These are phyloP conservation scores for Pristionchus entomophagus DNA, from an alignment of 2,888 invertebrate species.

Conservation along the genomic window DNA sequence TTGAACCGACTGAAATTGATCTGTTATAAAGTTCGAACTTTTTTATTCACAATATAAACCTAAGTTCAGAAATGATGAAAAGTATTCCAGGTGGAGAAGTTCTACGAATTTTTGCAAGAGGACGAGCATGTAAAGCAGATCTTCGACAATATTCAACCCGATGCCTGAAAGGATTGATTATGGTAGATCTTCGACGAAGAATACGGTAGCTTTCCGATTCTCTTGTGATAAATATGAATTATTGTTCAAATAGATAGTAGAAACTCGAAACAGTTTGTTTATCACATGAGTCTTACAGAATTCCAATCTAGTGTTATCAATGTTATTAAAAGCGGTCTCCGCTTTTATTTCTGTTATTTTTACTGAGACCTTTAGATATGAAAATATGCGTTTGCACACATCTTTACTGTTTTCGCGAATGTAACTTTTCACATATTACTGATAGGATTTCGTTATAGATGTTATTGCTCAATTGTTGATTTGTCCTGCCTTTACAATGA, in stretches of 20 bases:
- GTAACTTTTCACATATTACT: background rate
- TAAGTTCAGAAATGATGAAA: background rate
- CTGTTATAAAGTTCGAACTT: background rate
- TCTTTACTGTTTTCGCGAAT: background rate
- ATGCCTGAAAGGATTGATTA: slow-evolving; percentile 37
- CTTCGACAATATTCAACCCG: slow-evolving; percentile 56
- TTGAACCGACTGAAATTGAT: background rate
- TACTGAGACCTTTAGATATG: slow-evolving; percentile 6
- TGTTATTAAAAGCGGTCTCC: background rate
- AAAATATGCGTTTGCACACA: background rate
- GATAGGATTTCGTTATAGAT: background rate
- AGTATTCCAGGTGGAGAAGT: slow-evolving; percentile 51
- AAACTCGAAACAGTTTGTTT: background rate
- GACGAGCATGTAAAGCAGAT: slow-evolving; percentile 56
- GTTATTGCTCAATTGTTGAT: slow-evolving; percentile 23
- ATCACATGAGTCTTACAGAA: slow-evolving; percentile 12
- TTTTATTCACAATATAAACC: too few relatives aligned
- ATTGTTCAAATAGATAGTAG: background rate
- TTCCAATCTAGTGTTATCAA: background rate
- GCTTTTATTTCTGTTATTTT: background rate
- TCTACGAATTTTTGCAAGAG: slow-evolving; percentile 56
- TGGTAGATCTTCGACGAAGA: background rate
- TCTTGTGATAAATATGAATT: background rate
- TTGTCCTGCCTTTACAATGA: background rate
- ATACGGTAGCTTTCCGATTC: background rate